These are phyloP conservation scores for Harpagoxenus sublaevis DNA, from an alignment of 2,888 invertebrate species.

Conservation along the genomic window DNA sequence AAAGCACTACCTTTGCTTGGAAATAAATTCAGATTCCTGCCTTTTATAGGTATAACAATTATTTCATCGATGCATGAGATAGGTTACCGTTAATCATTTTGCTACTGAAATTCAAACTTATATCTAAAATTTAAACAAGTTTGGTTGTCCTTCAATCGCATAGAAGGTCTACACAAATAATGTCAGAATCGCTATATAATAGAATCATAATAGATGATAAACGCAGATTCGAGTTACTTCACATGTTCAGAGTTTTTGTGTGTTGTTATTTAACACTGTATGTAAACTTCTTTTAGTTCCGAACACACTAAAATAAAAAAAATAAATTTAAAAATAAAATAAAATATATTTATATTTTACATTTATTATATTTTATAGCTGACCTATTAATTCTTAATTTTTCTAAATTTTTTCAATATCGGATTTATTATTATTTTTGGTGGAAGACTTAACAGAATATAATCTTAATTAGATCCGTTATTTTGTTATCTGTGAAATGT, in stretches of 20 bases:
- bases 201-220: background rate
- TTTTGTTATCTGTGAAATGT: background rate
- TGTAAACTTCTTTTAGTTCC: background rate
- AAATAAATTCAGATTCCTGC: constrained; percentile 80
- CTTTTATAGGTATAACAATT: constrained; percentile 75
- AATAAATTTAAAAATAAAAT: background rate
- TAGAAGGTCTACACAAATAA: background rate
- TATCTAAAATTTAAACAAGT: background rate
- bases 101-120: background rate
- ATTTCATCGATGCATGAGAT: background rate
- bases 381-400: background rate
- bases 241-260: background rate
- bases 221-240: background rate
- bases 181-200: background rate
- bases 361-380: background rate
- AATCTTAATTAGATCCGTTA: background rate
- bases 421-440: background rate
- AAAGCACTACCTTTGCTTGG: constrained; percentile 86
- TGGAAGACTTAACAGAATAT: background rate
- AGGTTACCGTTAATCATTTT: background rate
- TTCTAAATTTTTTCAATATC: background rate
- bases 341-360: background rate
- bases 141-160: background rate
- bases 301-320: background rate
- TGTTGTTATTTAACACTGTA: background rate